Evolutionary conservation across 92 coral and sea anemone species (phyloP).

Genomic region (Porites cylindrica): DNA sequence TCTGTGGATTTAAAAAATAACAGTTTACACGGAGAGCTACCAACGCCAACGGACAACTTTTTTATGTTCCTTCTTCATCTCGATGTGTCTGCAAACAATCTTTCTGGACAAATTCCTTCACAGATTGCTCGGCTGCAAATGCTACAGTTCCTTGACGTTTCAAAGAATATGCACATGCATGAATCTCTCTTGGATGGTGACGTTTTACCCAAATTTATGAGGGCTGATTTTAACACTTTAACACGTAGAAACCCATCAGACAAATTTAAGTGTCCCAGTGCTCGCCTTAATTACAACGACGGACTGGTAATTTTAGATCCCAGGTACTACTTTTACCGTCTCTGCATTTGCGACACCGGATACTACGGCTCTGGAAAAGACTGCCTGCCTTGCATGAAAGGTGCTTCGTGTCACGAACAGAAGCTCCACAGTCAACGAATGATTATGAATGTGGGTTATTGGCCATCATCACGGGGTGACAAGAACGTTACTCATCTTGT

Average conservation of each 20-base stretch:
- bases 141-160: slow-evolving; percentile 67
- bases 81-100: slow-evolving; percentile 65
- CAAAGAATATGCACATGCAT: slow-evolving; percentile 55
- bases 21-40: slow-evolving; percentile 55
- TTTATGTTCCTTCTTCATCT: slow-evolving; percentile 52
- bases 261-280: slow-evolving; percentile 71
- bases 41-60: slow-evolving; percentile 48
- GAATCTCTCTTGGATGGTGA: neutral
- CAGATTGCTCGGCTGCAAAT: slow-evolving; percentile 60
- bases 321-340: slow-evolving; percentile 56
- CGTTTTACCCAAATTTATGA: slow-evolving; percentile 5
- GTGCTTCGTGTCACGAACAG: slow-evolving; percentile 57
- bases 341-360: slow-evolving; percentile 73
- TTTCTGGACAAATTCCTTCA: slow-evolving; percentile 67
- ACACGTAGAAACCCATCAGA: slow-evolving; percentile 30
- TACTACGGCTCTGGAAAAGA: slow-evolving; percentile 64
- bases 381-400: slow-evolving; percentile 74
- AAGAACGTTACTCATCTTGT: slow-evolving; percentile 69
- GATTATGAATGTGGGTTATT: slow-evolving; percentile 70
- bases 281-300: slow-evolving; percentile 54
- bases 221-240: slow-evolving; percentile 53
- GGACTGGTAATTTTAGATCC: slow-evolving; percentile 77
- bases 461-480: slow-evolving; percentile 69
- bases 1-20: slow-evolving; percentile 57
- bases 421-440: slow-evolving; percentile 47